phyloP scores from a whole-genome alignment of 2,113 vertebrate species.

The Fulica atra region DNA sequence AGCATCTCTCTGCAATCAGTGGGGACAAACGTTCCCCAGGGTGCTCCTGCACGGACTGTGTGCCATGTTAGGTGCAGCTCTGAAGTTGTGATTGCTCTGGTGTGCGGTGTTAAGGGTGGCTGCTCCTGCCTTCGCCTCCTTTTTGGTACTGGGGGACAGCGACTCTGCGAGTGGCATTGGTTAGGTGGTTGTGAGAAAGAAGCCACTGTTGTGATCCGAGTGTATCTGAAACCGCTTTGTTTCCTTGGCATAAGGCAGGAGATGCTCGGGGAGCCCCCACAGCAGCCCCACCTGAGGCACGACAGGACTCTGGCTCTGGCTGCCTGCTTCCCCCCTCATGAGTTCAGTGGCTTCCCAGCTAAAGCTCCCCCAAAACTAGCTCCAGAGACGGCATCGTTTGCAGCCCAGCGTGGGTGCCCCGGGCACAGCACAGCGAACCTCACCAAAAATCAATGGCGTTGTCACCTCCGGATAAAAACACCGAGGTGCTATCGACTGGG shows the following conservation, averaged over 20 bases:
- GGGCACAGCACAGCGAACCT: neutral
- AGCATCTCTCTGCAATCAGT: neutral
- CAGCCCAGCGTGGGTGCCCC: fast-evolving
- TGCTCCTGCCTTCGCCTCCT: neutral
- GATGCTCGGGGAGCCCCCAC: neutral
- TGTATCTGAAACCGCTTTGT: neutral
- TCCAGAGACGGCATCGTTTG: neutral
- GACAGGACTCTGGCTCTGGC: neutral
- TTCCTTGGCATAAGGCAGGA: neutral
- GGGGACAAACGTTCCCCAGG: fast-evolving
- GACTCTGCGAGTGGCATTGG: neutral
- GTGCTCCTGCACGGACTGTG: neutral
- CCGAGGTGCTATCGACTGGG: neutral
- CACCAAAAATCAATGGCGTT: neutral
- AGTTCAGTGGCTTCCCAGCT: neutral
- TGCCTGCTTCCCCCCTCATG: neutral
- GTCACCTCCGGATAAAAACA: neutral
- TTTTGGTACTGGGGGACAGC: fast-evolving
- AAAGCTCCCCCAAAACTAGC: fast-evolving
- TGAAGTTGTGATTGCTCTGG: neutral
- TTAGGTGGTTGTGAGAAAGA: neutral
- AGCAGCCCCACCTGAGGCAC: neutral
- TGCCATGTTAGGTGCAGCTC: fast-evolving
- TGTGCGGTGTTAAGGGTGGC: fast-evolving
- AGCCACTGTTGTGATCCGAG: neutral